Conservation (phyloP, 2,888 invertebrate species). For the Erebia aethiops region DNA sequence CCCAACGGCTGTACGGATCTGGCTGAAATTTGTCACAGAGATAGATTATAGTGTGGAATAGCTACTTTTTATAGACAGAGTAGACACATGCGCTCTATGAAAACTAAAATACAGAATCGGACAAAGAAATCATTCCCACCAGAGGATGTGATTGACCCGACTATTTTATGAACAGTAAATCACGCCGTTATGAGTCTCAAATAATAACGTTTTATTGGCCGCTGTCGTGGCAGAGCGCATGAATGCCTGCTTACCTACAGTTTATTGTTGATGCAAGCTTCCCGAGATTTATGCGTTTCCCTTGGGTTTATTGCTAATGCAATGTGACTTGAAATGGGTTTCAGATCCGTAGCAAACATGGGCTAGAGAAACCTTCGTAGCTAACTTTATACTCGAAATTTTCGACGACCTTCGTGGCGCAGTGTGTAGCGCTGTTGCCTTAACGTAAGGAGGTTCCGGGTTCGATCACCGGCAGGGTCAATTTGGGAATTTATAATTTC, state of each 20-base stretch:
- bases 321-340: constrained; percentile 41
- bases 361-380: not conserved
- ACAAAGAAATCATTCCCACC: constrained; percentile 55
- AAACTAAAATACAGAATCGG: constrained; percentile 47
- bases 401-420: too few species aligned
- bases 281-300: constrained; percentile 66
- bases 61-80: too few species aligned
- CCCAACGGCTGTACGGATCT: too few species aligned
- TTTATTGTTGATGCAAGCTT: constrained; percentile 67
- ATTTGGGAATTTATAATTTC: too few species aligned
- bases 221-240: constrained; percentile 66
- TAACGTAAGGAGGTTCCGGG: too few species aligned
- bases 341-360: constrained; percentile 5
- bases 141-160: constrained; percentile 62
- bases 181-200: constrained; percentile 77
- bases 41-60: too few species aligned
- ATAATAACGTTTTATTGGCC: constrained; percentile 78
- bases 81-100: constrained; percentile 31
- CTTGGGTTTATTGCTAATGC: constrained; percentile 73
- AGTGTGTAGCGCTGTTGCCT: too few species aligned
- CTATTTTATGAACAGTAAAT: constrained; percentile 76
- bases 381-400: not conserved
- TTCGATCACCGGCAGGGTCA: too few species aligned
- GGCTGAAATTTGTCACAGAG: too few species aligned
- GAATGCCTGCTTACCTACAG: constrained; percentile 63